Conservation (phyloP, 2,888 invertebrate species). For the Eupithecia exiguata region DNA sequence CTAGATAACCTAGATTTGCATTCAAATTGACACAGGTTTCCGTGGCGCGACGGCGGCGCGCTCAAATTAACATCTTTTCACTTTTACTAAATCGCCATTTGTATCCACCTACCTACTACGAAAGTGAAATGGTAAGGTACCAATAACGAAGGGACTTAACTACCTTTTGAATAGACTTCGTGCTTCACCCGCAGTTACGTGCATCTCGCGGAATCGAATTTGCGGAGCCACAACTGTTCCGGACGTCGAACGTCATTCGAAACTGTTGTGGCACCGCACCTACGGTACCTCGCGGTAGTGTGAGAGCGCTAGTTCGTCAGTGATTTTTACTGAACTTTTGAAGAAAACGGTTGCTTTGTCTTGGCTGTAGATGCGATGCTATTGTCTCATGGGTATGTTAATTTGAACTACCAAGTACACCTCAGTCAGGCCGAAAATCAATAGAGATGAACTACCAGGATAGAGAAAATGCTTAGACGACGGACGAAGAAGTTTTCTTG, state of each 20-base stretch:
- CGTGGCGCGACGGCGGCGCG: too few species aligned
- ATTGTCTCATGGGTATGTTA: background rate
- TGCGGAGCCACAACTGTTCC: too few species aligned
- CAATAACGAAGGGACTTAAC: conserved; percentile 16
- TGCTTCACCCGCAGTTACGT: background rate
- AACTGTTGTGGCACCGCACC: too few species aligned
- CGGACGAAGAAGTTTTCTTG: background rate
- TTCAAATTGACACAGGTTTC: conserved; percentile 26
- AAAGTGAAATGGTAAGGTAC: conserved; percentile 36
- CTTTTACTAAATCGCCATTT: conserved; percentile 30
- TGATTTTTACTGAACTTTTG: background rate
- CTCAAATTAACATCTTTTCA: conserved; percentile 38
- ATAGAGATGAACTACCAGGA: background rate
- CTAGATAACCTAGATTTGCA: conserved; percentile 24
- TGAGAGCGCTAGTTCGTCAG: too few species aligned
- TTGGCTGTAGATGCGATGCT: too few species aligned
- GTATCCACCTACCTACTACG: conserved; percentile 11
- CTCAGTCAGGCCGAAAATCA: background rate
- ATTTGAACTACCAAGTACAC: background rate
- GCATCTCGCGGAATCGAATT: too few species aligned
- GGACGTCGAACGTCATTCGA: too few species aligned
- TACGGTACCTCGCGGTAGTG: too few species aligned
- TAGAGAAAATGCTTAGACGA: background rate
- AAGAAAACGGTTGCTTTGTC: background rate
- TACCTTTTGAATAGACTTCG: background rate